Evolutionary conservation across 2,113 vertebrate species (phyloP).

Genomic region (Archocentrus centrarchus): DNA sequence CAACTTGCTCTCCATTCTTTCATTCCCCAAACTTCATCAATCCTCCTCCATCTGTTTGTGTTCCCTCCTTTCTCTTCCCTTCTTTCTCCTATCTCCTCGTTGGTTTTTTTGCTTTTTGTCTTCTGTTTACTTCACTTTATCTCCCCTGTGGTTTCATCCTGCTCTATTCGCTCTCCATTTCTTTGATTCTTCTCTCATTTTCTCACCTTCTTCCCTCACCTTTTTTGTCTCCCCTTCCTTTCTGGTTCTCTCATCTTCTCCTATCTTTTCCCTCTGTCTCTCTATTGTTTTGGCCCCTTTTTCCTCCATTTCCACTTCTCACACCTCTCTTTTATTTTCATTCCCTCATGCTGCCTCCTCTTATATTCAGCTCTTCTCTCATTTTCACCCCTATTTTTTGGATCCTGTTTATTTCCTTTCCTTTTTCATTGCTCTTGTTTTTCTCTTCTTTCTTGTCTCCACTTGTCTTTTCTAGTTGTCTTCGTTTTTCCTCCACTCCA

Average conservation of each 20-base stretch:
- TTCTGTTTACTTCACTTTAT: neutral
- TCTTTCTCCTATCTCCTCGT: neutral
- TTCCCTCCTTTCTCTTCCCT: too few relatives aligned
- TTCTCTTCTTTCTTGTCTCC: neutral
- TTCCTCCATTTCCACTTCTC: neutral
- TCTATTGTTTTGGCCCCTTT: neutral
- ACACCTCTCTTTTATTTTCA: neutral
- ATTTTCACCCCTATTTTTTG: neutral
- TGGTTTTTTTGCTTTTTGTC: neutral
- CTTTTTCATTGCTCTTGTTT: neutral
- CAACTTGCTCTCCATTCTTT: neutral
- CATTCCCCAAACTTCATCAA: neutral
- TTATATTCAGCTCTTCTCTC: accelerated
- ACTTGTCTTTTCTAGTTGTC: neutral
- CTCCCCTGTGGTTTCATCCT: neutral
- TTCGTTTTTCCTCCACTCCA: too few relatives aligned
- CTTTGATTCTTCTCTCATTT: neutral
- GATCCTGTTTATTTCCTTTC: neutral
- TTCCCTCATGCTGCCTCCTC: neutral
- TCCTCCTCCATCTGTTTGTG: neutral
- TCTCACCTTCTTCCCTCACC: neutral
- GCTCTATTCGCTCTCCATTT: neutral
- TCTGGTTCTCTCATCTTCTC: neutral
- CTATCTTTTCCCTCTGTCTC: neutral
- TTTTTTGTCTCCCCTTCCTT: neutral